Conservation (phyloP, 2,113 vertebrate species). For the Toxostoma redivivum region DNA sequence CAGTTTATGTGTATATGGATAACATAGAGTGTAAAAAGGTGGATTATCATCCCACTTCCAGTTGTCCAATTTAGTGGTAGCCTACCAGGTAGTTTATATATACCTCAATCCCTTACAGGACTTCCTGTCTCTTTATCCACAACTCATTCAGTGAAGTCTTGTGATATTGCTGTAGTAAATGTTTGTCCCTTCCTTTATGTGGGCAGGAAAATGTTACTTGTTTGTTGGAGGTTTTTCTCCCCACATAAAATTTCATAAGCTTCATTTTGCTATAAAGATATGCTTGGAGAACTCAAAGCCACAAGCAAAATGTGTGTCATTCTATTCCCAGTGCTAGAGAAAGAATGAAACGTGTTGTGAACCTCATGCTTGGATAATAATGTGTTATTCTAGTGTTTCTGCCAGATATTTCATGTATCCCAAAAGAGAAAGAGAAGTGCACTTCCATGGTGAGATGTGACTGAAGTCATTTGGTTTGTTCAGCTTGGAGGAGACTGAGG, state of each 20-base stretch:
- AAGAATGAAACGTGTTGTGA: background rate
- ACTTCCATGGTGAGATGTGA: background rate
- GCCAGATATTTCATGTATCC: background rate
- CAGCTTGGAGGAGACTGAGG: background rate
- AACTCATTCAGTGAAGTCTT: background rate
- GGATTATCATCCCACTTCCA: background rate
- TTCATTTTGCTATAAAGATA: background rate
- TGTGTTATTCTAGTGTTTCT: background rate
- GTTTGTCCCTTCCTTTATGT: background rate
- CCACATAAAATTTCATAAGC: background rate
- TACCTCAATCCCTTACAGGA: background rate
- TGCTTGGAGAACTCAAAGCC: background rate
- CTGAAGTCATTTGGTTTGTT: background rate
- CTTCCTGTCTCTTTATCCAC: background rate
- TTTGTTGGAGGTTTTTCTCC: fast-evolving
- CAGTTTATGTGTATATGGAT: background rate
- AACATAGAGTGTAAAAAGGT: background rate
- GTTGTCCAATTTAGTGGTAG: background rate
- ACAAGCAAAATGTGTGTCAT: background rate
- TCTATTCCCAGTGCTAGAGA: background rate
- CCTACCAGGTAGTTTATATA: background rate
- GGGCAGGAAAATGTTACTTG: background rate
- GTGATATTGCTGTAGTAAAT: background rate
- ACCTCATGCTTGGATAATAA: background rate
- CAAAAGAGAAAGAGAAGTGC: background rate